Evolutionary conservation across 2,113 vertebrate species (phyloP).

Genomic region (Urocolius indicus): DNA sequence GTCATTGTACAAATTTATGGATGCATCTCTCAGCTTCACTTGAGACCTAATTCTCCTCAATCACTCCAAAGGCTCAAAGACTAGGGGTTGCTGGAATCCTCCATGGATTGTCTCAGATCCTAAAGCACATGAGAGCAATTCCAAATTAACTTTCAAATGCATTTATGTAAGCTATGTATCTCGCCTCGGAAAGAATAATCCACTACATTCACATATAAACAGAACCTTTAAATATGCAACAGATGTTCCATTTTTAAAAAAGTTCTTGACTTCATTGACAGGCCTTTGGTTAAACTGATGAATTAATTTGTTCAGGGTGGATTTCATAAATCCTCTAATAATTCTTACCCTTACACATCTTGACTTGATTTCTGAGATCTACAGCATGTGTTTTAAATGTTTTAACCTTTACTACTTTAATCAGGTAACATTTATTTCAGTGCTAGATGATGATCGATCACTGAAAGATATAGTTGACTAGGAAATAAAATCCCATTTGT

Average conservation of each 20-base stretch:
- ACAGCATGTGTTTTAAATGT: constrained; percentile 80
- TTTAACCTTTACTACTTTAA: constrained; percentile 83
- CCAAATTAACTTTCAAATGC: constrained; percentile 61
- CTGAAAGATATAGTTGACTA: constrained; percentile 74
- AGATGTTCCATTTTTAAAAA: constrained; percentile 80
- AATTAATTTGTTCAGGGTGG: constrained; percentile 81
- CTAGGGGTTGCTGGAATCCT: constrained; percentile 31
- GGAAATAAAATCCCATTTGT: constrained; percentile 75
- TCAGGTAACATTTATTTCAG: constrained; percentile 80
- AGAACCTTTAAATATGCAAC: constrained; percentile 77
- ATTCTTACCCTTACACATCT: constrained; percentile 81
- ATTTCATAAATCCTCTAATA: constrained; percentile 84
- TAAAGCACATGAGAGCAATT: constrained; percentile 59
- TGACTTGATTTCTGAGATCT: constrained; percentile 81
- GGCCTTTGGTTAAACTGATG: constrained; percentile 78
- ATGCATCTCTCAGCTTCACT: constrained; percentile 11
- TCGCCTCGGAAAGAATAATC: constrained; percentile 65
- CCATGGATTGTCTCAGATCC: constrained; percentile 16
- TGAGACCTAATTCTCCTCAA: constrained; percentile 38
- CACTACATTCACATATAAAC: constrained; percentile 69
- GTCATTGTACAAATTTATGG: constrained; percentile 24
- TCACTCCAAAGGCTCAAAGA: constrained; percentile 7
- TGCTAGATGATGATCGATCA: constrained; percentile 73
- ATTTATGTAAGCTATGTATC: constrained; percentile 64
- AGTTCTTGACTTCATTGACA: constrained; percentile 80